Conservation (phyloP, 2,113 vertebrate genomes). For the Guaruba guarouba region DNA sequence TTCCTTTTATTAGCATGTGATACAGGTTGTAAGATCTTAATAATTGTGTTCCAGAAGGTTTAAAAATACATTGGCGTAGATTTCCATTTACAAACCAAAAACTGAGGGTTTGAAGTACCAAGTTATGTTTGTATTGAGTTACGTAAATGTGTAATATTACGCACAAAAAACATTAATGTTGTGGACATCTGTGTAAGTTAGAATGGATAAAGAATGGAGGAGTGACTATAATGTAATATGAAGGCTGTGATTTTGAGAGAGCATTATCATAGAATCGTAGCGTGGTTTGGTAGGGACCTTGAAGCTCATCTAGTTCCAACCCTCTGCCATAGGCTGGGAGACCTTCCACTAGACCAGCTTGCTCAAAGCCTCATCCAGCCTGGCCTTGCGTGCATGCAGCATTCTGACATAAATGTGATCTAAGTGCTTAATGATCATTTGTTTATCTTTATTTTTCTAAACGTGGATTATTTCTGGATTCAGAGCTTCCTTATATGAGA, state of each 20-base stretch:
- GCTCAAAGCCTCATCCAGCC: background rate
- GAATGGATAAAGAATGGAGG: background rate
- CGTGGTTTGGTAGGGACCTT: background rate
- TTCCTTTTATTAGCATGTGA: background rate
- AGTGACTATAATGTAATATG: background rate
- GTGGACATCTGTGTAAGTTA: background rate
- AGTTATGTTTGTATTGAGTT: background rate
- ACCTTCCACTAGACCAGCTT: background rate
- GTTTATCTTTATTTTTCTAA: background rate
- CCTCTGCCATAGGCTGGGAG: background rate
- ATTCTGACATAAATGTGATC: background rate
- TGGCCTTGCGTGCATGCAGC: background rate
- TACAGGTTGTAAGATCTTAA: background rate
- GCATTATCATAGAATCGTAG: background rate
- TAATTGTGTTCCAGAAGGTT: background rate
- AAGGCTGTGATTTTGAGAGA: background rate
- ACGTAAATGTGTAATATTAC: background rate
- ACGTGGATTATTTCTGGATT: background rate
- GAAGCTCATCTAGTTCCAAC: background rate
- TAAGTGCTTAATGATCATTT: background rate
- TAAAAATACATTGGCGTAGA: background rate
- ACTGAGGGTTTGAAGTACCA: background rate
- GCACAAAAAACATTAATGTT: background rate
- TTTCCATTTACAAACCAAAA: background rate
- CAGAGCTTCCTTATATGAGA: background rate